Percentiles rank a stretch among this genome's conserved stretches.
Evolutionary conservation across 2,797 vertebrate species (phyloP).

Genomic region (Coendou prehensilis): DNA sequence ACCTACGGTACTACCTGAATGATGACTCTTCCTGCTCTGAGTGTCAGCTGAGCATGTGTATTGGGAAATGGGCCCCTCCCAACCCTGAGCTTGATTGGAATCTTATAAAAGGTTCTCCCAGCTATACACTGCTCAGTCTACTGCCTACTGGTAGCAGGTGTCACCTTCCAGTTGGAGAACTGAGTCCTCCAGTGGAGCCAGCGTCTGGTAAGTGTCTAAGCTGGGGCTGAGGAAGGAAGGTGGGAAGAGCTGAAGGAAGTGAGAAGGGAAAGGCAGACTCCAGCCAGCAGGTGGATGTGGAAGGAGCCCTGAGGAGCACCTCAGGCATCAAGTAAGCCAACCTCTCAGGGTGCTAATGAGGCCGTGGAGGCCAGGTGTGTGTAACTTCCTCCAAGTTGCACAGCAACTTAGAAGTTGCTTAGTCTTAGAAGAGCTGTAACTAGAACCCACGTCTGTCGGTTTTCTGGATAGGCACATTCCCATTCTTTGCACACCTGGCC

Average conservation of each 20-base stretch:
- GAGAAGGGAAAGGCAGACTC: not conserved
- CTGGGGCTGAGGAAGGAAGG: not conserved
- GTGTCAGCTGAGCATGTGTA: slow-evolving; percentile 72
- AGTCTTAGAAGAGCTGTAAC: not conserved
- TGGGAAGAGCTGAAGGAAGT: not conserved
- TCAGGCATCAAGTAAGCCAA: not conserved
- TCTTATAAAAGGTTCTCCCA: slow-evolving; percentile 81
- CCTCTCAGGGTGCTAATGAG: not conserved
- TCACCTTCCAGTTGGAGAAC: slow-evolving; percentile 47
- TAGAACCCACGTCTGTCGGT: not conserved
- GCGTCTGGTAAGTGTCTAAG: slow-evolving; percentile 72
- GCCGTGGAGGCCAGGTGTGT: fast-evolving
- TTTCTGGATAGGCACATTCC: not conserved
- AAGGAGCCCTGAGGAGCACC: not conserved
- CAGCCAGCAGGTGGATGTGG: not conserved
- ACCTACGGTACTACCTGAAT: slow-evolving; percentile 77
- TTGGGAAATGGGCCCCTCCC: slow-evolving; percentile 81
- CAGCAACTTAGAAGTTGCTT: not conserved
- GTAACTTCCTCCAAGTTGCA: not conserved
- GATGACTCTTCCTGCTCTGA: slow-evolving; percentile 81
- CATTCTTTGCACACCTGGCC: not conserved
- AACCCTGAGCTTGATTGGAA: not conserved
- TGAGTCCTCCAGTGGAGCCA: slow-evolving; percentile 44
- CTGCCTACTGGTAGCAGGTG: slow-evolving; percentile 5
- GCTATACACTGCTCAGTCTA: slow-evolving; percentile 61